phyloP scores from a whole-genome alignment of 1,140 invertebrate species.

The Nebria ingens region DNA sequence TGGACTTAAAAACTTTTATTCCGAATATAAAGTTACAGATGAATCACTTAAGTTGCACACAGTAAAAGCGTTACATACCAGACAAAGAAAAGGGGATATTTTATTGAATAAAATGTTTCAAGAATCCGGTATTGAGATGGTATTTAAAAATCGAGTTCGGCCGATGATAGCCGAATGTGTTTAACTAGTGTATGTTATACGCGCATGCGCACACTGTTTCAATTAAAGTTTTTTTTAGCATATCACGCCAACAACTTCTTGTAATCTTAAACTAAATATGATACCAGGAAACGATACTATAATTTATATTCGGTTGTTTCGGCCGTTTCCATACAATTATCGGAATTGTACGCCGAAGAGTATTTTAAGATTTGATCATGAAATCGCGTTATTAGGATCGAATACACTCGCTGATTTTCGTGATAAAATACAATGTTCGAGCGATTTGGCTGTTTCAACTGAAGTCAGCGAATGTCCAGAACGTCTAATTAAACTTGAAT shows the following conservation, averaged over 20 bases:
- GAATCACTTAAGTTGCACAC: conserved; percentile 4
- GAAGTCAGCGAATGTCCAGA: conserved; percentile 40
- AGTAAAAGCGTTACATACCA: conserved; percentile 5
- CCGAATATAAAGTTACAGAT: background rate
- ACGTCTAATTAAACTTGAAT: too few species aligned
- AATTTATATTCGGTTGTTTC: conserved; percentile 30
- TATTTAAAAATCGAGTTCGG: background rate
- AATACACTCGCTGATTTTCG: conserved; percentile 45
- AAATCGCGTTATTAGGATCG: conserved; percentile 40
- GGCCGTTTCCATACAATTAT: conserved; percentile 25
- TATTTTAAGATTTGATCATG: conserved; percentile 27
- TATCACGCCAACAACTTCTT: background rate
- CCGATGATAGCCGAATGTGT: conserved; percentile 1
- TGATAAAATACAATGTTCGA: conserved; percentile 45
- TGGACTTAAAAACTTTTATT: background rate
- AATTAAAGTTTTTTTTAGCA: background rate
- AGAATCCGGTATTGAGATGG: background rate
- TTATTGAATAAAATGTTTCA: conserved; percentile 9
- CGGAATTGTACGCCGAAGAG: conserved; percentile 13
- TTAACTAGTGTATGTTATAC: background rate
- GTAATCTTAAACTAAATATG: conserved; percentile 15
- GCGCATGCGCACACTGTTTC: background rate
- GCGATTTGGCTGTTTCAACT: conserved; percentile 39
- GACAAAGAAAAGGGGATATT: conserved; percentile 7
- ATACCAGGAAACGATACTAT: conserved; percentile 29